Conservation (phyloP, 2,113 vertebrate genomes). For the Clupea harengus region DNA sequence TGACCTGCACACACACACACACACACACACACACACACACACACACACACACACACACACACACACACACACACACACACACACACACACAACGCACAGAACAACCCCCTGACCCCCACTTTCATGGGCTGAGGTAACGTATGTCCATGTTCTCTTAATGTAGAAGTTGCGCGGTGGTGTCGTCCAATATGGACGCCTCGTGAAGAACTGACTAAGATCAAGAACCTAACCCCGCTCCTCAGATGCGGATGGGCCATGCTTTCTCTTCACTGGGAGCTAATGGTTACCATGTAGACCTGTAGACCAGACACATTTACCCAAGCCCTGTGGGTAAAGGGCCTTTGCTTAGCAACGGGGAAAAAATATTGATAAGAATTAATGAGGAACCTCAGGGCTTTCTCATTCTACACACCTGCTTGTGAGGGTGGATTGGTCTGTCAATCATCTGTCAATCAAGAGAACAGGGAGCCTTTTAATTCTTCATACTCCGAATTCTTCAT, state of each 20-base stretch:
- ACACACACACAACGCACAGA: background rate
- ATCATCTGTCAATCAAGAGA: conserved; percentile 7
- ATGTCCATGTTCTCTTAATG: background rate
- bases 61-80: conserved; percentile 2
- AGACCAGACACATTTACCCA: conserved; percentile 60
- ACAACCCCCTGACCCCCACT: background rate
- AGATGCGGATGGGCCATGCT: background rate
- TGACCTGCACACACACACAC: conserved; percentile 42
- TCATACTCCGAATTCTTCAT: background rate
- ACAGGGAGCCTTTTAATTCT: background rate
- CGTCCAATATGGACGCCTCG: background rate
- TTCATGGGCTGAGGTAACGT: background rate
- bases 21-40: conserved; percentile 15
- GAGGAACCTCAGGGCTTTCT: background rate
- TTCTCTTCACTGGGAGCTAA: conserved; percentile 56
- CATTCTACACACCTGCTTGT: background rate
- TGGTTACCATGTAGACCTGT: conserved; percentile 71
- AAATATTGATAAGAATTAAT: conserved; percentile 52
- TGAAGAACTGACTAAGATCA: background rate
- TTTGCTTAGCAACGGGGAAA: conserved; percentile 55
- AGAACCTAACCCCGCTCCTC: background rate
- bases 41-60: conserved; percentile 1
- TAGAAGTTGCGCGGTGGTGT: background rate
- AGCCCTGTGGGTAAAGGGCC: conserved; percentile 56
- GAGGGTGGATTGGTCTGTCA: background rate